Conservation (phyloP, 64 coral and sea anemone genomes). For the Stylophora pistillata region DNA sequence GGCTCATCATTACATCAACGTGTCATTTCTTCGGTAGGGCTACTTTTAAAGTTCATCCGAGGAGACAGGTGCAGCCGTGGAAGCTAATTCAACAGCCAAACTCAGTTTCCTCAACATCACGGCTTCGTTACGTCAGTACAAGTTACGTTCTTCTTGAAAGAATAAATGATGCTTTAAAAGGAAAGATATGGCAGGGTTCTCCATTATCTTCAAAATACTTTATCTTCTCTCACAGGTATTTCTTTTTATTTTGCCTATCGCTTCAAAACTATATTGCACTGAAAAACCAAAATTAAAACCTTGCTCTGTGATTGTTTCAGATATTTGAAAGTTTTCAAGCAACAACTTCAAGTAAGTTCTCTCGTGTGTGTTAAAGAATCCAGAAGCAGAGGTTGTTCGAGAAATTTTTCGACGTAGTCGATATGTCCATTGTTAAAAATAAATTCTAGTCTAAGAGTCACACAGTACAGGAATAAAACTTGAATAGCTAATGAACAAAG, state of each 20-base stretch:
- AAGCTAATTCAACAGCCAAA: too few relatives aligned
- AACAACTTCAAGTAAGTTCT: neutral
- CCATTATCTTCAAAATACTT: neutral
- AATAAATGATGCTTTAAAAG: neutral
- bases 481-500: too few relatives aligned
- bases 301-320: neutral
- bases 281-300: neutral
- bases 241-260: neutral
- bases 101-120: neutral
- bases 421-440: too few relatives aligned
- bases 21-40: too few relatives aligned
- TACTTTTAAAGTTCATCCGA: too few relatives aligned
- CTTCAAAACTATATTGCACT: neutral
- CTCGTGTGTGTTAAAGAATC: too few relatives aligned
- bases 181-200: neutral
- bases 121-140: neutral
- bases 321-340: neutral
- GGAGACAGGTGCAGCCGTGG: too few relatives aligned
- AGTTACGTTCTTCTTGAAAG: neutral
- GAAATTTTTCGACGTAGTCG: too few relatives aligned
- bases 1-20: too few relatives aligned
- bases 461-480: too few relatives aligned
- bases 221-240: slow-evolving; percentile 3
- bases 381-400: too few relatives aligned
- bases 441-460: too few relatives aligned